A percentile compares a stretch with the other conserved stretches of the same genome.
Evolutionary conservation across 1,140 invertebrate species (phyloP).

Genomic region (Diorhabda carinulata): DNA sequence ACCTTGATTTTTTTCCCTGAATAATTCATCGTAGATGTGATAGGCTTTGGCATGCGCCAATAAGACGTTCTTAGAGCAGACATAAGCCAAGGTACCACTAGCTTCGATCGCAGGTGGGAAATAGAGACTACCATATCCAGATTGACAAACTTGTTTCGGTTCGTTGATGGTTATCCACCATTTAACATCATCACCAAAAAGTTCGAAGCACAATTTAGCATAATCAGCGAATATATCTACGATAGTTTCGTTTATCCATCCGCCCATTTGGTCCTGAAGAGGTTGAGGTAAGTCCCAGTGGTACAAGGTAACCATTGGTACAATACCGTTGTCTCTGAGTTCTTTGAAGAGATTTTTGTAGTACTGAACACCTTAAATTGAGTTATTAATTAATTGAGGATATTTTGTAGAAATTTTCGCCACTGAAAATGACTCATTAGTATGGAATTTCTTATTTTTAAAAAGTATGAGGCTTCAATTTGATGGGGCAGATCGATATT

Average conservation of each 20-base stretch:
- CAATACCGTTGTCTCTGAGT: constrained; percentile 12
- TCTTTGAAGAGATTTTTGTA: constrained; percentile 13
- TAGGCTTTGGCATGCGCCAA: constrained; percentile 47
- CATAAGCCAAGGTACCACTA: constrained; percentile 52
- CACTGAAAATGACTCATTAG: no score
- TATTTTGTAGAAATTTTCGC: no score
- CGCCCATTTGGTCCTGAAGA: constrained; percentile 39
- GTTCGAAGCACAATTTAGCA: constrained; percentile 33
- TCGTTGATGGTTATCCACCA: constrained; percentile 7
- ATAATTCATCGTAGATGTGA: constrained; percentile 54
- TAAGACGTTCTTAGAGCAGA: constrained; percentile 24
- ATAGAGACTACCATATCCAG: constrained; percentile 10
- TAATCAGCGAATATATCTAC: constrained; percentile 43
- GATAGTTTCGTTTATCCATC: constrained; percentile 40
- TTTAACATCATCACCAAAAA: constrained; percentile 27
- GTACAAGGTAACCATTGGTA: constrained; percentile 50
- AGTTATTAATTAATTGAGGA: no score
- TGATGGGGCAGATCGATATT: no score
- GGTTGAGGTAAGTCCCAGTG: constrained; percentile 44
- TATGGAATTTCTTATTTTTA: no score
- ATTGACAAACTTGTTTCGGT: constrained; percentile 11
- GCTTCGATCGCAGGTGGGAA: constrained; percentile 51
- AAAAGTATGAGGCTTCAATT: no score
- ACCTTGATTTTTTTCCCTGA: constrained; percentile 46
- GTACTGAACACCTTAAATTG: background rate